Base-by-base conservation (phyloP, 2,113 vertebrate species). In the Halcyon senegalensis region DNA sequence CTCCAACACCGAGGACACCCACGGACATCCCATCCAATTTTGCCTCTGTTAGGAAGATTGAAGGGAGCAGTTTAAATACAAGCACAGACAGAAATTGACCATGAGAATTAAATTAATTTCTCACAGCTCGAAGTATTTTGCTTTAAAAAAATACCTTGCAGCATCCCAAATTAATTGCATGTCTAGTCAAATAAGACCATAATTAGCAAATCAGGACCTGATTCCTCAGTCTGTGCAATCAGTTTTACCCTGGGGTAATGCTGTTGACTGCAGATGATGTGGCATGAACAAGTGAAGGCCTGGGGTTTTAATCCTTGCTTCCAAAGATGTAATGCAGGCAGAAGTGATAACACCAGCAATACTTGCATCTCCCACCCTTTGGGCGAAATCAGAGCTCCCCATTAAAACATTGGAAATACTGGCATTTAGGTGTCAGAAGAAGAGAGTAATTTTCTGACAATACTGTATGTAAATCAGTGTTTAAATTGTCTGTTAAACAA, bases 401-500 rank as follows among this genome's bases (percentile, higher is more conserved):
- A 0, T 25, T 60, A 79, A 90, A 77, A 51, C 68, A 23, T 19
- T 55, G 62, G 37, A 20, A 46, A 23, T 68, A 2, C 30, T 2
- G 9, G 43, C 25, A 64, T 68, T 63, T n/a, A 87, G 37, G 39
- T 75, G 7, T 80, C 77, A 59, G 41, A 67, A 66, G 63, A 89
- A 66, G 20, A 19, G n/a, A 84, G 13, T 44, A 56, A 81, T 93
- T 95, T 94, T 89, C 81, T 92, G 88, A 76, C 83, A 95, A 87
- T 66, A 37, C 55, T 64, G 79, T 63, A 89, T 67, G 60, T 76
- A 82, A 90, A 93, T 67, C 80, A 78, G 63, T 59, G 83, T 83
- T 96, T 96, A 95, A 95, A 91, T 79, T 73, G 80, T 27, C 84
- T 59, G 83, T 92, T 84, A 95, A 96, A 94, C 92, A 96, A 63